Conservation (phyloP, 2,113 vertebrate genomes). For the Amphiprion ocellaris region DNA sequence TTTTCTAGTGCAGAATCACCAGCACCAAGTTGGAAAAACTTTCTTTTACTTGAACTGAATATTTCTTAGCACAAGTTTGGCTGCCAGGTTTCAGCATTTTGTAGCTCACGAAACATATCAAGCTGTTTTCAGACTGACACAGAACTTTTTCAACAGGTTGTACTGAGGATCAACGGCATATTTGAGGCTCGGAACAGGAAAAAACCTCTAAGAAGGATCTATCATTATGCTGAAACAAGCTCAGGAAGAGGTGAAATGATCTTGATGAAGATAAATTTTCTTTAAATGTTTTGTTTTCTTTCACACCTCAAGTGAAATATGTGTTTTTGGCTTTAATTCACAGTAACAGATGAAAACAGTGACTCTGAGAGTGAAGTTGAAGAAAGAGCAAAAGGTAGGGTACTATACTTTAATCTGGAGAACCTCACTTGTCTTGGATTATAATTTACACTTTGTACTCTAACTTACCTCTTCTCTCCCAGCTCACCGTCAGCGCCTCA, state of each 20-base stretch:
- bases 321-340: slow-evolving; percentile 8
- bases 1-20: not conserved
- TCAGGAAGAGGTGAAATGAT: slow-evolving; percentile 89
- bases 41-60: too few species aligned
- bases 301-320: not conserved
- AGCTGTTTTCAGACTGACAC: not conserved
- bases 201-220: slow-evolving; percentile 90
- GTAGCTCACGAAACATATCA: too few species aligned
- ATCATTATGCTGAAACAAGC: slow-evolving; percentile 89
- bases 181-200: slow-evolving; percentile 91
- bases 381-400: slow-evolving; percentile 89
- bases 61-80: too few species aligned
- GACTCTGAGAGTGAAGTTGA: slow-evolving; percentile 93
- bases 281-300: not conserved
- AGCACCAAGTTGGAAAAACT: too few species aligned
- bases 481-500: slow-evolving; percentile 91
- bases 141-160: slow-evolving; percentile 80
- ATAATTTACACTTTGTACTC: not conserved
- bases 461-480: not conserved
- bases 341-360: slow-evolving; percentile 93
- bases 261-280: not conserved
- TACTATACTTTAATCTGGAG: not conserved
- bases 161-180: slow-evolving; percentile 91
- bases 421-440: accelerated
- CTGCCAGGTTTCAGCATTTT: not conserved